Percentiles rank a stretch among this genome's conserved stretches.
Evolutionary conservation across 2,888 invertebrate species (phyloP).

Genomic region (Drosophila demipolita): DNA sequence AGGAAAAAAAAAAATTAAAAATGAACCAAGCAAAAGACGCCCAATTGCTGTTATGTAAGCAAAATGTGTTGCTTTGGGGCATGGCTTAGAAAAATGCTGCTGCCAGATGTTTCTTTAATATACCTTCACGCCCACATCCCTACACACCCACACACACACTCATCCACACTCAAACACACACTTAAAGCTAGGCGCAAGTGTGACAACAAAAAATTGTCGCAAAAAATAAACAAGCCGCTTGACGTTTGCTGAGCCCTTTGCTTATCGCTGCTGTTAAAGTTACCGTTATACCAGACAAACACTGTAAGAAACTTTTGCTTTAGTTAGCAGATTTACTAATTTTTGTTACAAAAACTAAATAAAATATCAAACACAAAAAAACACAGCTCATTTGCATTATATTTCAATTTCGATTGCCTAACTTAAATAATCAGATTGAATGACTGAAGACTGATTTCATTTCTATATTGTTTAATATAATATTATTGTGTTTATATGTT

Average conservation of each 20-base stretch:
- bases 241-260: constrained; percentile 51
- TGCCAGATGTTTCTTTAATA: constrained; percentile 76
- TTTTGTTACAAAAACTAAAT: neutral
- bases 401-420: neutral
- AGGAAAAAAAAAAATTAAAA: constrained; percentile 32
- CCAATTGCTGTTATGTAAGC: constrained; percentile 38
- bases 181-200: constrained; percentile 54
- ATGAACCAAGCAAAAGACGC: constrained; percentile 31
- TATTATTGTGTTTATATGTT: neutral
- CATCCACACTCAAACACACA: constrained; percentile 19
- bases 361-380: neutral
- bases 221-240: constrained; percentile 74
- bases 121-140: constrained; percentile 33
- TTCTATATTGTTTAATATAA: neutral
- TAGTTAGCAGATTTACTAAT: neutral
- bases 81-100: constrained; percentile 47
- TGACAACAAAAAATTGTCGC: constrained; percentile 48
- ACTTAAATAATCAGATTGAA: neutral
- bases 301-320: constrained; percentile 42
- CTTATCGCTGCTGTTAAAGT: constrained; percentile 70
- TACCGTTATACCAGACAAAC: constrained; percentile 45
- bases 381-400: neutral
- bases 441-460: neutral
- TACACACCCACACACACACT: neutral
- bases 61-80: constrained; percentile 51